Conservation (phyloP, 2,888 invertebrate species). For the Apomyelois bistriatella region DNA sequence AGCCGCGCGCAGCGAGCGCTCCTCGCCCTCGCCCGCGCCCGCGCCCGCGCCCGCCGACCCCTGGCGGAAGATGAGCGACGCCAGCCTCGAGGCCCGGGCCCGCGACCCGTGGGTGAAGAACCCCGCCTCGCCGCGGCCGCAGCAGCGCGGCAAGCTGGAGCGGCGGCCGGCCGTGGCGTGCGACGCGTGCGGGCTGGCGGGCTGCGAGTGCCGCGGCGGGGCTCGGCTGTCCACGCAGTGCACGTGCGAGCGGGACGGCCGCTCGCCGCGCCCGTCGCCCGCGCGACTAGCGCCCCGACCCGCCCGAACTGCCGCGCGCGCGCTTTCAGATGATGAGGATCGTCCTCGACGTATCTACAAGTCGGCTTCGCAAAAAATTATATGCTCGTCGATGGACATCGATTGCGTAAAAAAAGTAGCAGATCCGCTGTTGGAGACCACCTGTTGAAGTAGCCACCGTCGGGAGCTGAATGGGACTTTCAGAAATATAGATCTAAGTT, state of each 20-base stretch:
- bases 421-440: constrained; percentile 69
- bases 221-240: constrained; percentile 32
- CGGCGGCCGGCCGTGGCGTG: constrained; percentile 44
- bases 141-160: constrained; percentile 41
- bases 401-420: constrained; percentile 28
- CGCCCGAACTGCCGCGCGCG: constrained; percentile 35
- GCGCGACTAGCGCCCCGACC: constrained; percentile 31
- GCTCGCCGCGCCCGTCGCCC: constrained; percentile 36
- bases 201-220: constrained; percentile 38
- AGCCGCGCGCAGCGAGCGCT: constrained; percentile 50
- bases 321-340: constrained; percentile 49
- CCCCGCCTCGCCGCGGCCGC: constrained; percentile 15
- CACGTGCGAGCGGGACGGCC: constrained; percentile 39
- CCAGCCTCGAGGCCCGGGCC: constrained; percentile 27
- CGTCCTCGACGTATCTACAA: constrained; percentile 53
- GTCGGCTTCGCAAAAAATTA: constrained; percentile 46
- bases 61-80: constrained; percentile 15
- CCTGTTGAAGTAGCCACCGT: constrained; percentile 43
- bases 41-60: constrained; percentile 30
- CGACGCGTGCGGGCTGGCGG: constrained; percentile 46
- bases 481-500: constrained; percentile 7
- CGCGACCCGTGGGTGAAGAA: constrained; percentile 43
- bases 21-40: constrained; percentile 60
- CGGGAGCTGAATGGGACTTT: constrained; percentile 1
- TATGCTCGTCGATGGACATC: constrained; percentile 34